Evolutionary conservation across 2,797 vertebrate genomes (phyloP), one percentile per base, ranked within the genome.

Genomic region (Etheostoma nigrum): DNA sequence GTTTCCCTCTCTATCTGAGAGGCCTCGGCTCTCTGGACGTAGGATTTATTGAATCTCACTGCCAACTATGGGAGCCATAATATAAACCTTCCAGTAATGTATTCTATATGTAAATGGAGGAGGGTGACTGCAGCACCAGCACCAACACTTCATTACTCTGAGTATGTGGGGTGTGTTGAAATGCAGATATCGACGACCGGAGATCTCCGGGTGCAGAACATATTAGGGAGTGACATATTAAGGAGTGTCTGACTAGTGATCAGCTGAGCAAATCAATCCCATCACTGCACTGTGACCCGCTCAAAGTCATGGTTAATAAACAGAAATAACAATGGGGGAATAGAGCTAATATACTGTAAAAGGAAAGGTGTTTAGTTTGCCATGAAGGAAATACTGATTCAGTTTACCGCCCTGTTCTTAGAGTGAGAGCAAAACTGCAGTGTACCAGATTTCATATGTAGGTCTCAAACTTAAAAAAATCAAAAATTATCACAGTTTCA

Each of bases 71-170:
- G 74, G 72, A 76, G 78, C 76, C 62, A 66, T 78, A 77, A 79
- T 86, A 80, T 81, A 88, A 90, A 86, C 74, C 82, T 84, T 84
- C 84, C 76, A 71, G 70, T 87, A 90, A 92, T 89, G 76, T 86
- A 85, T 92, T 93, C 87, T 82, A 70, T 89, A 91, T 92, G 90
- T 86, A 89, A 91, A 93, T 92, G 67, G 33, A 49, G 77, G 76
- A 76, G 67, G 69, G 78, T n/a, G 80, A 74, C 81, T 73, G 75
- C 78, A 75, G 81, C 83, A 79, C 55, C 74, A 75, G 81, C 83
- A 80, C 55, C 74, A 75, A 65, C 81, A 84, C 85, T 88, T 93
- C 85, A 89, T 90, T 91, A 90, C 68, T 74, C 83, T 67, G 87
- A 83, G 83, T 75, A 44, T 40, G 61, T 45, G 71, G 30, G 12